phyloP scores from a whole-genome alignment of 2,797 vertebrate genomes.

The Uromys caudimaculatus region DNA sequence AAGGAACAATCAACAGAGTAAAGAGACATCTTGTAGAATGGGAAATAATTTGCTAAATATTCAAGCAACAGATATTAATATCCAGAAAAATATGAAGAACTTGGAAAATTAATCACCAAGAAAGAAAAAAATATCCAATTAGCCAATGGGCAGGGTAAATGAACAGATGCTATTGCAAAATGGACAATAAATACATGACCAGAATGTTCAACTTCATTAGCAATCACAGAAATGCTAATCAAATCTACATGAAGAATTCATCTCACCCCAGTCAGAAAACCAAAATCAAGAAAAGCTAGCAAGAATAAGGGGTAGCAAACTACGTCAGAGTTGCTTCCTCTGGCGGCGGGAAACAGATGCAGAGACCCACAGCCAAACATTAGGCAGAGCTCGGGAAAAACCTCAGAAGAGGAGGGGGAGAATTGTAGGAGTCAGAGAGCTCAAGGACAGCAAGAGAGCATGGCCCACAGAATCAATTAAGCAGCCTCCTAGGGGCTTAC shows the following conservation, averaged over 20 bases:
- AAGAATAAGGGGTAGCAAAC: not conserved
- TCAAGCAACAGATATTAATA: not conserved
- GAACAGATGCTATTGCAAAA: not conserved
- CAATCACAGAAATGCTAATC: not conserved
- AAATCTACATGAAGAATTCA: not conserved
- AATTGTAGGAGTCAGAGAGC: not conserved
- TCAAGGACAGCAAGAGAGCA: not conserved
- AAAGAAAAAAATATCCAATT: not conserved
- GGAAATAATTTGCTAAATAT: not conserved
- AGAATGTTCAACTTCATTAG: not conserved
- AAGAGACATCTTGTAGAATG: not conserved
- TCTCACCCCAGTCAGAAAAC: not conserved
- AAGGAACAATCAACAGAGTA: not conserved
- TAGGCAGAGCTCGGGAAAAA: not conserved
- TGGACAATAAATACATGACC: not conserved
- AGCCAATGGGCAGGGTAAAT: not conserved
- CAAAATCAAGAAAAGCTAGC: not conserved
- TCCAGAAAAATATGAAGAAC: not conserved
- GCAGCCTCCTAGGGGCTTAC: not conserved
- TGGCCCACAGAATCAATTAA: not conserved
- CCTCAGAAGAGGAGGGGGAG: not conserved
- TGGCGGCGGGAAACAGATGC: not conserved
- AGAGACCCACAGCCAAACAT: not conserved
- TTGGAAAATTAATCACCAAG: not conserved
- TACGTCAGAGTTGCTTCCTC: not conserved